phyloP scores from a whole-genome alignment of 2,797 vertebrate genomes.

The Aldrovandia affinis region DNA sequence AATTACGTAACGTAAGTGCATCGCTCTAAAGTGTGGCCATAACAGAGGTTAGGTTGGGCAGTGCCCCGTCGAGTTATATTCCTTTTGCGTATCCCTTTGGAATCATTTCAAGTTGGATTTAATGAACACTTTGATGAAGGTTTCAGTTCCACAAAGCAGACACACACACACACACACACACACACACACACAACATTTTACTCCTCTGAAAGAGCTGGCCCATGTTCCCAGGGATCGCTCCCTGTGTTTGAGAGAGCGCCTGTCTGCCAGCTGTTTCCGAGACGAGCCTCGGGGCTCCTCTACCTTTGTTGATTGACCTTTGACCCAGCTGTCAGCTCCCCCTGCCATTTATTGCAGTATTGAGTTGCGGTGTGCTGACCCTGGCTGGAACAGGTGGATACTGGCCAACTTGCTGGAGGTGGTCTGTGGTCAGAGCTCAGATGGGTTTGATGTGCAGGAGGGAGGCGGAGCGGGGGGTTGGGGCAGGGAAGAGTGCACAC shows the following conservation, averaged over 20 bases:
- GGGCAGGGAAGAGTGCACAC: conserved; percentile 37
- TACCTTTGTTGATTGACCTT: conserved; percentile 60
- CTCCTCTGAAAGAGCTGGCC: not conserved
- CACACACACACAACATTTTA: not conserved
- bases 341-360: conserved; percentile 50
- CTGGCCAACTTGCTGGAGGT: conserved; percentile 53
- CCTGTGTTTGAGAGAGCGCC: not conserved
- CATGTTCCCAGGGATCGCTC: not conserved
- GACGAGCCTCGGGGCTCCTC: conserved; percentile 27
- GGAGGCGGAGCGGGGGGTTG: too few relatives aligned
- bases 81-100: not conserved
- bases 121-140: not conserved
- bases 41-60: not conserved
- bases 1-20: not conserved
- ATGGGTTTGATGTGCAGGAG: conserved; percentile 48
- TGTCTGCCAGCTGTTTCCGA: conserved; percentile 48
- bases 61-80: conserved; percentile 2
- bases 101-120: not conserved
- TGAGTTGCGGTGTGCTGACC: conserved; percentile 53
- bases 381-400: conserved; percentile 59
- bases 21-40: not conserved
- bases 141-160: not conserved
- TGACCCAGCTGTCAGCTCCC: conserved; percentile 58
- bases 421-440: conserved; percentile 28
- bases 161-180: too few relatives aligned